Percentiles rank a stretch among this genome's conserved stretches.
These are phyloP conservation scores for Steromphala cineraria DNA, from an alignment of 2,888 invertebrate species.

Conservation along the genomic window DNA sequence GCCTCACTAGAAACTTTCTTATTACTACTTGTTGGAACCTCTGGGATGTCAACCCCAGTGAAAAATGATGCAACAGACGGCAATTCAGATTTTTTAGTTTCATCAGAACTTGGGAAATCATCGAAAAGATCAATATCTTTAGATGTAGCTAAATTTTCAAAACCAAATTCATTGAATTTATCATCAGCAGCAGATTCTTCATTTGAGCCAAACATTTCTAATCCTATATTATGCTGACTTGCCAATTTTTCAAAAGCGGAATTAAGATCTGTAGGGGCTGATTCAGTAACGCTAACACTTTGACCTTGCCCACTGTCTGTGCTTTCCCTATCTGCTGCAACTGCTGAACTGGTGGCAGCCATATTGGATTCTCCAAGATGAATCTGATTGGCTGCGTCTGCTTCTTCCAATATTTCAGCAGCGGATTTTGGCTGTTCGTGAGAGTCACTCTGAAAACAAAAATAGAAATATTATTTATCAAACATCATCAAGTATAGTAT, in stretches of 20 bases:
- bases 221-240: slow-evolving; percentile 1
- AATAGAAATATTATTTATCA: too few species aligned
- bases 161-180: neutral
- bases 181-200: neutral
- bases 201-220: slow-evolving; percentile 1
- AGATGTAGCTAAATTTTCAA: neutral
- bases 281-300: neutral
- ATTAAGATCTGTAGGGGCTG: neutral
- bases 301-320: neutral
- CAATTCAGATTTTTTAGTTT: neutral
- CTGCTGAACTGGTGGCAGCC: neutral
- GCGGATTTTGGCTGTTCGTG: too few species aligned
- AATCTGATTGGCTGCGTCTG: neutral
- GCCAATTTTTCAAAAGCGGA: slow-evolving; percentile 4
- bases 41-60: neutral
- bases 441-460: too few species aligned
- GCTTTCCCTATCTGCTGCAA: neutral
- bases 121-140: neutral
- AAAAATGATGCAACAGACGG: neutral
- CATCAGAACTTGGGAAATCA: neutral
- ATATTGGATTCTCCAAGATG: neutral
- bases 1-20: neutral
- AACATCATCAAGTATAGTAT: too few species aligned
- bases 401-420: neutral
- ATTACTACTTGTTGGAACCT: neutral